Evolutionary conservation across 2,888 invertebrate genomes (phyloP), one percentile per base, ranked within the genome.

Genomic region (Orthosia gracilis): DNA sequence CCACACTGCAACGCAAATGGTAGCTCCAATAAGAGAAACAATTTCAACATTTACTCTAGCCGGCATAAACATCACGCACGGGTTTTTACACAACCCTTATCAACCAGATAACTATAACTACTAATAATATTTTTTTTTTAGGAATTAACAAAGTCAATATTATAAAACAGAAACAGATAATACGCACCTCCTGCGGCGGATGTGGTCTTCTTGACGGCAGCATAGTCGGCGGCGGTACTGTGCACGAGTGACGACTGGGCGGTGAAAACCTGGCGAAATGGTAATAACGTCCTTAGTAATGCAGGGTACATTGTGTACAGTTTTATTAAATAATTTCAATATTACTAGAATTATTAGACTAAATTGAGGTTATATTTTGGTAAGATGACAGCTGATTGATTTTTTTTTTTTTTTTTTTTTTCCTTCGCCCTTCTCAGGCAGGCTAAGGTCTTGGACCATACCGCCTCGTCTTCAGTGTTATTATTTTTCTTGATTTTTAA

Each of bases 131-230:
- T n/a, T n/a, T n/a, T n/a, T n/a, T n/a, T n/a, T n/a, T n/a, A 59
- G n/a, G 52, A 23, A 31, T 31, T 47, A 52, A 45, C 45, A 15
- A 31, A 47, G 26, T 21, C 21, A 47, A 26, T 75, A 52, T 45
- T 72, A 9, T 11, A 15, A 47, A 52, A 31, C 12, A 72, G 45
- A 26, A 54, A 17, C 47, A 55, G 15, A 17, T 57, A 26, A 21
- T n/a, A n/a, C 23, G 73, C 85, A 95, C 96, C 96, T 90, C 96
- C 96, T 55, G 96, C 96, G 9, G 95, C 95, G 0, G 94, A 90
- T n/a, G 96, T 94, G 1, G 95, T 96, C 83, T 95, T 96, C 88
- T 95, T 96, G 23, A 93, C 93, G 9, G 89, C 94, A 5, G 96
- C 96, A 72, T 85, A 89, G 50, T 79, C 76, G 21, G 82, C 71